These are phyloP conservation scores for Drosophila maculinotata DNA, from an alignment of 2,888 invertebrate genomes.

Conservation along the genomic window DNA sequence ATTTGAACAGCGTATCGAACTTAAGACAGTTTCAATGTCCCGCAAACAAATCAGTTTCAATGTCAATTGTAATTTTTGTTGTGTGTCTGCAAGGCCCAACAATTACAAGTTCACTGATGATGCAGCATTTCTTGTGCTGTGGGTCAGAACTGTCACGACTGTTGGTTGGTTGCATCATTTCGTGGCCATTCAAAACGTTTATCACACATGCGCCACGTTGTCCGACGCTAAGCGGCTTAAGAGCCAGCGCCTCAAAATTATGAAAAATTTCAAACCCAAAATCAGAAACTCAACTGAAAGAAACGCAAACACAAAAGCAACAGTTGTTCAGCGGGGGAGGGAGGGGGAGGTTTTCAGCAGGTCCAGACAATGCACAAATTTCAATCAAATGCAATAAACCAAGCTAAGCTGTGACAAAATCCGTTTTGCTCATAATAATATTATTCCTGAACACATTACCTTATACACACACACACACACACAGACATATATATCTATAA, in stretches of 20 bases:
- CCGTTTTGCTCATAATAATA: slow-evolving; percentile 54
- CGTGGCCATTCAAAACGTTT: slow-evolving; percentile 58
- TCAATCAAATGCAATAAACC: slow-evolving; percentile 69
- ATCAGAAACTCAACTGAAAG: slow-evolving; percentile 20
- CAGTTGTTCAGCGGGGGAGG: neutral
- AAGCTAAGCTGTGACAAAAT: slow-evolving; percentile 65
- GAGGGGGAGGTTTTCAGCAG: too few species aligned
- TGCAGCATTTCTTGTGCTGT: slow-evolving; percentile 23
- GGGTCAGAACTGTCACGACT: slow-evolving; percentile 32
- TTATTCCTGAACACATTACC: slow-evolving; percentile 28
- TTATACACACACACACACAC: neutral
- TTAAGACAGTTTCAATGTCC: slow-evolving; percentile 65
- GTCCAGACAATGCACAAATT: slow-evolving; percentile 34
- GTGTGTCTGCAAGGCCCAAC: slow-evolving; percentile 40
- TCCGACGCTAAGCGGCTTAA: slow-evolving; percentile 50
- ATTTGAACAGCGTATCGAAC: slow-evolving; percentile 34
- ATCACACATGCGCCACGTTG: slow-evolving; percentile 63
- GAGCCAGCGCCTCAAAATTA: slow-evolving; percentile 14
- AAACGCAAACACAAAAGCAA: neutral
- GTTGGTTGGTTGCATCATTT: slow-evolving; percentile 50
- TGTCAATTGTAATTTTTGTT: slow-evolving; percentile 53
- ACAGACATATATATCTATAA: slow-evolving; percentile 11
- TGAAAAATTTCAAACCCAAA: slow-evolving; percentile 8
- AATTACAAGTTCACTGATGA: slow-evolving; percentile 58
- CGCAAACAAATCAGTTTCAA: slow-evolving; percentile 50